A percentile compares a stretch with the other conserved stretches of the same genome.
These are phyloP conservation scores for Tipula confusa DNA, from an alignment of 2,888 invertebrate genomes.

Conservation along the genomic window DNA sequence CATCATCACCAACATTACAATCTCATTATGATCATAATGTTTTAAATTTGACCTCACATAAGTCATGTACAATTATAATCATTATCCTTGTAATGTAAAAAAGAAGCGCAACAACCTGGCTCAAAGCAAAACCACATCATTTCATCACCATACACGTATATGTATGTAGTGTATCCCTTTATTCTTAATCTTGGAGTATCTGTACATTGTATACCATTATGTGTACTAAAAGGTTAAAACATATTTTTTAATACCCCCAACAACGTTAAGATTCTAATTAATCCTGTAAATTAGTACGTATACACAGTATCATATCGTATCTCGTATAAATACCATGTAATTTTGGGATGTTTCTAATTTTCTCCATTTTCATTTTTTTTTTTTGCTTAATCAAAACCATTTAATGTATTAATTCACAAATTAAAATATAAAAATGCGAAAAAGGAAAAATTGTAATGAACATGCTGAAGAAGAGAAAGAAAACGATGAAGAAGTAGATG, in stretches of 20 bases:
- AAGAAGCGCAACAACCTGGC: neutral
- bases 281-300: conserved; percentile 25
- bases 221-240: conserved; percentile 4
- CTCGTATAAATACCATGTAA: conserved; percentile 1
- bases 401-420: conserved; percentile 25
- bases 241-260: conserved; percentile 4
- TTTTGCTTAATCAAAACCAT: neutral
- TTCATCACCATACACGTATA: neutral
- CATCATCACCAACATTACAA: neutral
- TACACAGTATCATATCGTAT: neutral
- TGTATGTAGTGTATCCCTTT: neutral
- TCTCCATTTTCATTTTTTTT: neutral
- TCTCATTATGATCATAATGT: neutral
- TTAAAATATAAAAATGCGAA: conserved; percentile 25
- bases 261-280: conserved; percentile 20
- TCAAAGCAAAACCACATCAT: neutral
- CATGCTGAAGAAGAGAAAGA: neutral
- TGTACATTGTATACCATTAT: neutral
- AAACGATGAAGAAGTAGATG: neutral
- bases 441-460: neutral
- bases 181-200: neutral
- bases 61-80: neutral
- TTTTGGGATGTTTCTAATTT: neutral
- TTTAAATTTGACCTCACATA: neutral
- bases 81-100: neutral